These are phyloP conservation scores for Psammodynastes pulverulentus DNA, from an alignment of 2,113 vertebrate genomes.

Conservation along the genomic window DNA sequence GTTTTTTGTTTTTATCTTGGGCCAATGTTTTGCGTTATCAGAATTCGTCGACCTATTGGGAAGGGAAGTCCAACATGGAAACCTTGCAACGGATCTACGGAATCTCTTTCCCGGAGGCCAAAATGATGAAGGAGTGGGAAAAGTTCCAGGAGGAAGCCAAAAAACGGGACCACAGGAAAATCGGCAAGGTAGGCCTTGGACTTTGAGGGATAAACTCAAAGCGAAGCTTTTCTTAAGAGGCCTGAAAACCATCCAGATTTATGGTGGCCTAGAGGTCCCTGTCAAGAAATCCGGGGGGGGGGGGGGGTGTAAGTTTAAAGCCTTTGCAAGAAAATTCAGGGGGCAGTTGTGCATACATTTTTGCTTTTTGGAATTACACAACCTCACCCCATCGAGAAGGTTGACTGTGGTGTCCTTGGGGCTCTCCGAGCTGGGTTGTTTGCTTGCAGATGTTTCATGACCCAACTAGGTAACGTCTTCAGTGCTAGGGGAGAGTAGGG, in stretches of 20 bases:
- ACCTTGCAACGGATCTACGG: constrained; percentile 76
- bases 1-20: no score
- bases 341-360: background rate
- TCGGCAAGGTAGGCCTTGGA: constrained; percentile 66
- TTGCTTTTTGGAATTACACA: background rate
- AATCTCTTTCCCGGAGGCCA: constrained; percentile 75
- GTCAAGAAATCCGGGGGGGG: background rate
- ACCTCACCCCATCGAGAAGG: background rate
- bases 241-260: background rate
- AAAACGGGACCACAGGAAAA: constrained; percentile 74
- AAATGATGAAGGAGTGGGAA: constrained; percentile 76
- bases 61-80: constrained; percentile 75
- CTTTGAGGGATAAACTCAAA: background rate
- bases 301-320: no score
- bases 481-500: background rate
- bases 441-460: background rate
- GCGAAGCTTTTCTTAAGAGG: no score
- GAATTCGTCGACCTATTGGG: constrained; percentile 77
- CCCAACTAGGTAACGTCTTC: background rate
- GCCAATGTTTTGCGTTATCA: constrained; percentile 28
- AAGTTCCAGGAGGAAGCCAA: constrained; percentile 73
- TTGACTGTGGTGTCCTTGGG: background rate
- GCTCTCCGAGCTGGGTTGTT: background rate
- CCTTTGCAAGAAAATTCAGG: background rate
- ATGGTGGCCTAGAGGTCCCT: background rate